Base-by-base conservation (phyloP, 2,113 vertebrate genomes). In the Bostrychus sinensis region DNA sequence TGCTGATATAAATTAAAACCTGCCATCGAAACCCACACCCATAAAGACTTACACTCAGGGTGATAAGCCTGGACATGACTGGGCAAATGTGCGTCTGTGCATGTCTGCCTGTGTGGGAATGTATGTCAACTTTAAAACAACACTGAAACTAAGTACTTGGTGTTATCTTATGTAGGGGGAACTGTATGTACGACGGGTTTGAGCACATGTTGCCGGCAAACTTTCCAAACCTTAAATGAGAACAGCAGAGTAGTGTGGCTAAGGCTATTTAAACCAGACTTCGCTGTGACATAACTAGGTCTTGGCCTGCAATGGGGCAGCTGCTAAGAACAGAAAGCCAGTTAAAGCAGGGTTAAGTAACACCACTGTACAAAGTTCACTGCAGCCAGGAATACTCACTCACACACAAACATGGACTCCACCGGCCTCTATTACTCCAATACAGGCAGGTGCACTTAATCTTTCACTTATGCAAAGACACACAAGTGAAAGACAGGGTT, bases 341-440 rank as follows among this genome's bases (percentile, higher is more conserved):
- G 75, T 82, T 81, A 70, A 73, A 73, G 58, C 37, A 64, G 65
- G 66, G 77, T 89, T 90, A 89, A 90, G 79, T 81, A 89, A 88
- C 85, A 82, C 46, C 32, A 37, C 42, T 77, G 77, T 65, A 69
- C 82, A 83, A 83, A 54, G 87, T 88, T 87, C 74, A 84, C n/a
- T 46, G 72, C 55, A 65, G 71, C 77, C 77, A 73, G 81, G 66
- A 78, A 82, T 65, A 80, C 77, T 53, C 43, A 25, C 53, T 30
- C 42, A 55, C 62, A 9, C 46, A 57, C 56, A n/a, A 55, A 59
- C 69, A 39, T 43, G 60, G 11, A 38, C 54, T 32, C 30, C 6
- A 22, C 28, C 16, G 5, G 36, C 23, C 20, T 66, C 11, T 14
- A 12, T 23, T 55, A 69, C 36, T 39, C 56, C 46, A 36, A 62